These are phyloP conservation scores for Physeter macrocephalus DNA, from an alignment of 2,113 vertebrate species.

Conservation along the genomic window DNA sequence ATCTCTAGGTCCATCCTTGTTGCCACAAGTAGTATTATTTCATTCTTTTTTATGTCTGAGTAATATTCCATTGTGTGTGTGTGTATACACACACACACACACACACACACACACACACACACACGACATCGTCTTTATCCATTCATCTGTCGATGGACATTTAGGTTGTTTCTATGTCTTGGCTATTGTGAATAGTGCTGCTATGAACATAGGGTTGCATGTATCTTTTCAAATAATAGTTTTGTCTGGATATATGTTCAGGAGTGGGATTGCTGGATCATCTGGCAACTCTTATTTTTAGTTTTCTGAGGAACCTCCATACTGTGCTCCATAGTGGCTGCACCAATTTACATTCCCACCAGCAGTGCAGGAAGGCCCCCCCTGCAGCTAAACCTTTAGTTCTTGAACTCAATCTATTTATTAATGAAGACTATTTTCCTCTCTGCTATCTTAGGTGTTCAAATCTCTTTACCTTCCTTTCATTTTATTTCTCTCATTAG, in stretches of 20 bases:
- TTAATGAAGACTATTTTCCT: not conserved
- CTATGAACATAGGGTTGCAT: not conserved
- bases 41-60: not conserved
- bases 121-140: not conserved
- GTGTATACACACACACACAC: no score
- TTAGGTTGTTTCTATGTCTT: not conserved
- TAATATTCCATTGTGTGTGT: no score
- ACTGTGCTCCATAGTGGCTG: not conserved
- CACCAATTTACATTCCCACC: not conserved
- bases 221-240: not conserved
- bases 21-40: not conserved
- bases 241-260: not conserved
- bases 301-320: not conserved
- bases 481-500: not conserved
- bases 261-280: not conserved
- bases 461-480: not conserved
- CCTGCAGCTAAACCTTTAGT: not conserved
- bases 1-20: not conserved
- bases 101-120: no score
- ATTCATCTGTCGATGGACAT: not conserved
- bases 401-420: not conserved
- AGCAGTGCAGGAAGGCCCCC: not conserved
- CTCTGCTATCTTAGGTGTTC: not conserved
- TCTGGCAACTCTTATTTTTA: not conserved
- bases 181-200: not conserved